Conservation (phyloP, 2,113 vertebrate genomes). For the Rhineura floridana region DNA sequence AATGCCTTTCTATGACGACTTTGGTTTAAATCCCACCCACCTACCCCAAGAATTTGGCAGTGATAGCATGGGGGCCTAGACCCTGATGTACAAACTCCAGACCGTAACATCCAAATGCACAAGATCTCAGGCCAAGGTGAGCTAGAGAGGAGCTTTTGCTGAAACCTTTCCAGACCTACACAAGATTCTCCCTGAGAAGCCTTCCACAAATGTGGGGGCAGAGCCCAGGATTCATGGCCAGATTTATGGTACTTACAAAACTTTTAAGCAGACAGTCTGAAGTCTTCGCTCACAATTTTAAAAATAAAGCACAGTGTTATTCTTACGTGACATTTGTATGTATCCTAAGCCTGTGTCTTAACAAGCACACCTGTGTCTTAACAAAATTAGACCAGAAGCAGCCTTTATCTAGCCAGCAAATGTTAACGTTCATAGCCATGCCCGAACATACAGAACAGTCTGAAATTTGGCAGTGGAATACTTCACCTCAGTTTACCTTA, state of each 20-base stretch:
- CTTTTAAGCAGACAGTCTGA: neutral
- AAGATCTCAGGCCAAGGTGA: neutral
- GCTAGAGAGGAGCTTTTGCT: neutral
- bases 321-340: neutral
- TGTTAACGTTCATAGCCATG: neutral
- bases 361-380: neutral
- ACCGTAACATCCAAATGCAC: neutral
- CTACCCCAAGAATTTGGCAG: neutral
- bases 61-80: neutral
- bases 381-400: neutral
- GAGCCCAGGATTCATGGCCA: neutral
- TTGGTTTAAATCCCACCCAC: neutral
- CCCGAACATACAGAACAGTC: neutral
- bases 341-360: neutral
- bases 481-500: slow-evolving; percentile 31
- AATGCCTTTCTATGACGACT: neutral
- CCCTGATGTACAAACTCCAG: neutral
- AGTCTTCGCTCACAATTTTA: neutral
- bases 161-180: neutral
- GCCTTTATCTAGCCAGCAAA: neutral
- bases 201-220: neutral
- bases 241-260: neutral
- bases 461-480: slow-evolving; percentile 12
- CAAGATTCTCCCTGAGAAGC: neutral
- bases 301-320: neutral